Evolutionary conservation across 2,888 invertebrate genomes (phyloP), one percentile per base, ranked within the genome.

Genomic region (Leptinotarsa haldemani): DNA sequence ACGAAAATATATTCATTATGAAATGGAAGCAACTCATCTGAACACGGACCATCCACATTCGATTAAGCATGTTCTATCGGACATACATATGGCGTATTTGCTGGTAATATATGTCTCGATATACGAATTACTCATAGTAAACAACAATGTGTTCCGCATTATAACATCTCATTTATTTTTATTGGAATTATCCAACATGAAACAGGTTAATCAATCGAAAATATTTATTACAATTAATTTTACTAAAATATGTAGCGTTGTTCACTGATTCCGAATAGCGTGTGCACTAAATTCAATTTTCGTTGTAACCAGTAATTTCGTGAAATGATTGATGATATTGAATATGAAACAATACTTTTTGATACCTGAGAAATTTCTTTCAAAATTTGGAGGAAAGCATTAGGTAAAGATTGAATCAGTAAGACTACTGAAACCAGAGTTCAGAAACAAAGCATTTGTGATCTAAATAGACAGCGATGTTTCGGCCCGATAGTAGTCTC

Each of bases 91-190:
- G 61, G 61, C 40, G 61, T 40, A 61, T 16, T 61, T 61, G 30
- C 22, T 50, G n/a, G n/a, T 56, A 56, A 56, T 56, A 18, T 56
- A 20, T 18, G 18, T n/a, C 25, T 18, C 56, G 56, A 56, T 56
- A 56, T 56, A 22, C 56, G 3, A 5, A 61, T 61, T n/a, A 40
- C 30, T 61, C 5, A 61, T 61, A 4, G 40, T 16, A 1, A 61
- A 61, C 16, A n/a, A 61, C 61, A 61, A 61, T 61, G 40, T 61
- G 61, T 40, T 61, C n/a, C 1, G 9, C n/a, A 61, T 61, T n/a
- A 61, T 61, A 40, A 61, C 61, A 61, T 30, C 16, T 61, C 61
- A 61, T 40, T 61, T 61, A 40, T 40, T 61, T 61, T 61, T 40
- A 61, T 30, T 18, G 61, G 18, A n/a, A 40, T 61, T n/a, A n/a